Evolutionary conservation across 2,888 invertebrate genomes (phyloP).

Genomic region (Yponomeuta malinellus): DNA sequence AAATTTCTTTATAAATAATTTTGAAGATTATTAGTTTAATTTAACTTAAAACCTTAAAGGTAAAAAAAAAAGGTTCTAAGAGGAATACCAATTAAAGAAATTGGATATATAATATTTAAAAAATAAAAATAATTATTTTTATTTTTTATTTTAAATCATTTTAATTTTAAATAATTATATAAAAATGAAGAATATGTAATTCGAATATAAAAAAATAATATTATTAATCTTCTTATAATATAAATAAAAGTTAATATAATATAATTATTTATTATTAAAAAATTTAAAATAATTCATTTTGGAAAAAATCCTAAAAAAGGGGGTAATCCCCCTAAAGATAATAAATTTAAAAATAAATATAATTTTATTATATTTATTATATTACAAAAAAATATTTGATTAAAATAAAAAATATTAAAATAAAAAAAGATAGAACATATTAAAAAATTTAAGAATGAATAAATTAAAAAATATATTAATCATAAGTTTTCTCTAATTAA

Average conservation of each 20-base stretch:
- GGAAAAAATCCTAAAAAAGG: slow-evolving; percentile 78
- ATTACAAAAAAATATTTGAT: slow-evolving; percentile 65
- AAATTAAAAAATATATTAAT: slow-evolving; percentile 61
- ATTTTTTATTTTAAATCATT: slow-evolving; percentile 54
- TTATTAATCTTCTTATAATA: slow-evolving; percentile 70
- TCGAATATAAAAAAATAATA: slow-evolving; percentile 74
- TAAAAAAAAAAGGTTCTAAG: slow-evolving; percentile 48
- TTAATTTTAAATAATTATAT: slow-evolving; percentile 64
- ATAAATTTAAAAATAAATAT: slow-evolving; percentile 66
- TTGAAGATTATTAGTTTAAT: slow-evolving; percentile 78
- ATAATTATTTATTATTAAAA: slow-evolving; percentile 57
- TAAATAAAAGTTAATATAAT: slow-evolving; percentile 59
- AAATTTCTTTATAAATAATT: slow-evolving; percentile 73
- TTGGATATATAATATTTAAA: slow-evolving; percentile 38
- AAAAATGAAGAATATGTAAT: slow-evolving; percentile 64
- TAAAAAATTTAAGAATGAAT: slow-evolving; percentile 58
- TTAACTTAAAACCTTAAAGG: slow-evolving; percentile 76
- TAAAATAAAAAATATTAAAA: slow-evolving; percentile 65
- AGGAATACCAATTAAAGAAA: slow-evolving; percentile 45
- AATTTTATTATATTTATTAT: slow-evolving; percentile 63
- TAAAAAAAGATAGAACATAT: slow-evolving; percentile 63
- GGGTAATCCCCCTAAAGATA: slow-evolving; percentile 76
- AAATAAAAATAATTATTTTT: slow-evolving; percentile 45
- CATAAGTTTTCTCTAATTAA: slow-evolving; percentile 63
- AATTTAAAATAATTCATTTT: slow-evolving; percentile 77